Base-by-base conservation (phyloP, 2,797 vertebrate species). In the Gymnothorax javanicus region DNA sequence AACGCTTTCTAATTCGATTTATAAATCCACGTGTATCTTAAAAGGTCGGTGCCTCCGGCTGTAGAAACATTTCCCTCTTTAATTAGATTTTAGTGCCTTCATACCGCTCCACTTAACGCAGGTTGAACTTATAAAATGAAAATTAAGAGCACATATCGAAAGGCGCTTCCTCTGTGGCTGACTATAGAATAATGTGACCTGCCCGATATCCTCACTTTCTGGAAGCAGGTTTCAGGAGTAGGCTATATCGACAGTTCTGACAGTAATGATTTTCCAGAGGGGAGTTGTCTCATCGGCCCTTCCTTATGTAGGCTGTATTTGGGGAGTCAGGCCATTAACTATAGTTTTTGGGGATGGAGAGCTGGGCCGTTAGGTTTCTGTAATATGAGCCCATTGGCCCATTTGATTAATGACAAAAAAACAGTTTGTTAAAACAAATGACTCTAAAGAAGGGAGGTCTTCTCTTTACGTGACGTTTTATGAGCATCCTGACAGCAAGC, bases 31-130 rank as follows among this genome's bases (percentile, higher is more conserved):
- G 83, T 82, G 87, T 79, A 82, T 85, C 50, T 85, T 56, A 87
- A 85, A 87, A 59, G 52, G 75, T 23, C 52, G 50, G 11, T 85
- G 73, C 84, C 87, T 62, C 75, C 59, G 75, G 84, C 84, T 71
- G 82, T 71, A 85, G 87, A 85, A 82, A 69, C 54, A 52, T 82
- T 87, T 81, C 58, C 83, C 59, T 79, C 75, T 75, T 67, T 81
- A 85, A 87, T 85, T 81, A 85, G 87, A 87, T 85, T 84, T 86
- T 84, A 56, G 69, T 75, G 69, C 58, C 86, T 77, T 87, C 69
- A 87, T 84, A 84, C 83, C 75, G 69, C 69, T 84, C 71, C 69
- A 84, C 86, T 79, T 79, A 79, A 52, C 75, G 50, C 75, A 79
- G 50, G 75, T 54, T 79, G 75, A 79, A 79, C 75, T 79, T 79